Conservation (phyloP, 1,140 invertebrate genomes). For the Probaryconus sp. region DNA sequence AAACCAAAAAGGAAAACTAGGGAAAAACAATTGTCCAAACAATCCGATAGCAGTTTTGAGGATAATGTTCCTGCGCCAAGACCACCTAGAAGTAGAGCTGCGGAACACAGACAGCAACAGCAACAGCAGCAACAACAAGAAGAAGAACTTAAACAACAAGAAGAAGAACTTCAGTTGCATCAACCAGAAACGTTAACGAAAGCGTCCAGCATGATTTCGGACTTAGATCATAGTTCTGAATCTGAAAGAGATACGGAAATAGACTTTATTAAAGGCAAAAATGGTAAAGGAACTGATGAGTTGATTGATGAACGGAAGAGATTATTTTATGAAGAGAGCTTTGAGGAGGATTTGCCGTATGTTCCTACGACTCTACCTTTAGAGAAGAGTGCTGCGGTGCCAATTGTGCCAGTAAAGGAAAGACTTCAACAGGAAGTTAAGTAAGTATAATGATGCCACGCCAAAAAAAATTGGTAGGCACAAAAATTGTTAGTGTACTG, state of each 20-base stretch:
- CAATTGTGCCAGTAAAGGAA: conserved; percentile 88
- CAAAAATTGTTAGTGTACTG: not conserved
- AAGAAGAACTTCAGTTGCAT: conserved; percentile 17
- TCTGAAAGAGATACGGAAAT: conserved; percentile 86
- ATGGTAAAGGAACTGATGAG: conserved; percentile 66
- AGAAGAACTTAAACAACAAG: conserved; percentile 15
- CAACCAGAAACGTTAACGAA: conserved; percentile 50
- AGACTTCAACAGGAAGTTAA: conserved; percentile 82
- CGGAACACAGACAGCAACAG: conserved; percentile 26
- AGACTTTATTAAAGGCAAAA: conserved; percentile 76
- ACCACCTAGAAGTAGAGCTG: conserved; percentile 29
- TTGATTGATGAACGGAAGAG: conserved; percentile 83
- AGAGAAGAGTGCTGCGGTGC: conserved; percentile 88
- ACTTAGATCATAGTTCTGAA: conserved; percentile 84
- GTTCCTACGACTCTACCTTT: conserved; percentile 90
- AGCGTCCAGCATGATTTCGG: conserved; percentile 69
- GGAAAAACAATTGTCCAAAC: conserved; percentile 52
- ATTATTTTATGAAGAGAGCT: conserved; percentile 88
- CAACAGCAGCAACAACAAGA: conserved; percentile 6
- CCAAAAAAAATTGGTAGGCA: not conserved
- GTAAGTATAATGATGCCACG: conserved; percentile 41
- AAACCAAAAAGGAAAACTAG: conserved; percentile 72
- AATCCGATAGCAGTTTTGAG: conserved; percentile 56
- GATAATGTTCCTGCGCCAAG: conserved; percentile 26
- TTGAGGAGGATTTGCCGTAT: conserved; percentile 92